Conservation (phyloP, 2,888 invertebrate genomes). For the Mystacides longicornis region DNA sequence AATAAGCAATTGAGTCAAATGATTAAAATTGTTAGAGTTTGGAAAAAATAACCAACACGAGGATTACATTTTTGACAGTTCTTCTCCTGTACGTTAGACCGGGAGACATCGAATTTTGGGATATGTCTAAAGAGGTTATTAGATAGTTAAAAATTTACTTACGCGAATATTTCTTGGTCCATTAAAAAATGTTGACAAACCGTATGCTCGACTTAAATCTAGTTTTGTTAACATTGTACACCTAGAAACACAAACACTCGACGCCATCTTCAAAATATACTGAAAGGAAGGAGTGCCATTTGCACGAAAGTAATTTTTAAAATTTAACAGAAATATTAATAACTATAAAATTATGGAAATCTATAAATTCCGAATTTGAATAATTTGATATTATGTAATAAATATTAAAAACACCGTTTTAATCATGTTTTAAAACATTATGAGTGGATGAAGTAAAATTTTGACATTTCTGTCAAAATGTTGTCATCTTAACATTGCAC, state of each 20-base stretch:
- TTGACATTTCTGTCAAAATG: no score
- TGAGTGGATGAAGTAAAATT: no score
- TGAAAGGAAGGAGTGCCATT: constrained; percentile 22
- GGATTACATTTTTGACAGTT: constrained; percentile 20
- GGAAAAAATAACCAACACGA: constrained; percentile 19
- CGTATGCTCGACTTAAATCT: constrained; percentile 53
- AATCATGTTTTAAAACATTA: no score
- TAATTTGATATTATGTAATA: no score
- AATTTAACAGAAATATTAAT: neutral
- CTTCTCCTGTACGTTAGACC: neutral
- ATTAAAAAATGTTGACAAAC: constrained; percentile 47
- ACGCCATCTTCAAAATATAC: constrained; percentile 54
- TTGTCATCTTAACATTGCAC: no score
- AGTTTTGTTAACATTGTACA: constrained; percentile 55
- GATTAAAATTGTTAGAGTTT: no score
- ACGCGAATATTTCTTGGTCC: constrained; percentile 47
- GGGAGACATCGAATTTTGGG: neutral
- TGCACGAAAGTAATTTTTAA: neutral
- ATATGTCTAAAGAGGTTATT: neutral
- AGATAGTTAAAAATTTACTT: constrained; percentile 30
- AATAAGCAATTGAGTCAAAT: no score
- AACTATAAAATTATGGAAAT: no score
- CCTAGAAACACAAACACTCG: constrained; percentile 53
- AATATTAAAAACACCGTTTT: no score
- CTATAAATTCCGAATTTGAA: no score